Conservation (phyloP, 2,113 vertebrate genomes). For the Ptyas mucosa region DNA sequence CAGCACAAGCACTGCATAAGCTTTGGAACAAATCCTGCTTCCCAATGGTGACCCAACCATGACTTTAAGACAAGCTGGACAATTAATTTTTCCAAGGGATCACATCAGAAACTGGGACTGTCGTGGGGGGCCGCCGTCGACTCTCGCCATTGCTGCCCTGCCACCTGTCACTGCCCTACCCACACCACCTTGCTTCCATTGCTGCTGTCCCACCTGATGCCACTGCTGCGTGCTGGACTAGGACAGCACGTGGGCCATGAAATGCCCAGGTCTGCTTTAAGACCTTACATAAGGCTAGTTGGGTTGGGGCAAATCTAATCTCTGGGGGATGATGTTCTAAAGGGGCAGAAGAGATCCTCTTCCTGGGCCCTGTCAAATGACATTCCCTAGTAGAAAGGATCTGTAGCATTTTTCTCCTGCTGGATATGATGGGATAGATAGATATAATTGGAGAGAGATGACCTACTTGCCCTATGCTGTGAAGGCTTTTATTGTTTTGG, state of each 20-base stretch:
- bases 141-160: neutral
- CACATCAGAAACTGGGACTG: neutral
- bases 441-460: neutral
- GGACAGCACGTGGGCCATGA: neutral
- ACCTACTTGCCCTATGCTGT: neutral
- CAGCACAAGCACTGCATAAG: neutral
- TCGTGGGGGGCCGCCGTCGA: neutral
- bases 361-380: neutral
- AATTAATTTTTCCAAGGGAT: neutral
- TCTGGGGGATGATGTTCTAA: neutral
- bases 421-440: neutral
- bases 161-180: neutral
- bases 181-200: neutral
- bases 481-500: neutral
- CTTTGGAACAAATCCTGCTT: neutral
- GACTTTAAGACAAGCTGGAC: neutral
- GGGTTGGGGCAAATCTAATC: neutral
- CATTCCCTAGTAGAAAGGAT: neutral
- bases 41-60: neutral
- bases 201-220: neutral
- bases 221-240: neutral
- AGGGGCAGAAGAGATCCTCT: neutral
- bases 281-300: neutral
- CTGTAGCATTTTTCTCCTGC: neutral
- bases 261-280: neutral